A percentile compares a stretch with the other conserved stretches of the same genome.
These are phyloP conservation scores for Ia io DNA, from an alignment of 2,113 vertebrate species.

Conservation along the genomic window DNA sequence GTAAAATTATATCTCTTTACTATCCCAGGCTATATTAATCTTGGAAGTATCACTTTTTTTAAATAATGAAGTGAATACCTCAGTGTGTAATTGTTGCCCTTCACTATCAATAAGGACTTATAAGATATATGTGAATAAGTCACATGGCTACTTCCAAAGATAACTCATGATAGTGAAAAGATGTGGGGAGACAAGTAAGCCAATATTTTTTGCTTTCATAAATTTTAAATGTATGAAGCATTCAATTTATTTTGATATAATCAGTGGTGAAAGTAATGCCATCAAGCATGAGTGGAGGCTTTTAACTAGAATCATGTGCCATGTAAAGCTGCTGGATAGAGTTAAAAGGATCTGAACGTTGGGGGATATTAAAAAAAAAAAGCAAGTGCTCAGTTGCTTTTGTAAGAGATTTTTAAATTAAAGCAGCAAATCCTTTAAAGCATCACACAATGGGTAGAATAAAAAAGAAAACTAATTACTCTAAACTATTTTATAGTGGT, in stretches of 20 bases:
- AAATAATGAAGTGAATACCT: not conserved
- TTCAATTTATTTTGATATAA: conserved; percentile 74
- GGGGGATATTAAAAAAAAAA: conserved; percentile 45
- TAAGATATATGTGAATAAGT: not conserved
- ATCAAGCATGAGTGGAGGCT: conserved; percentile 48
- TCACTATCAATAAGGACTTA: not conserved
- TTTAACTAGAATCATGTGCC: conserved; percentile 72
- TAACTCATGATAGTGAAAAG: not conserved
- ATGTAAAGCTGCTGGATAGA: conserved; percentile 64
- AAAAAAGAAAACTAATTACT: conserved; percentile 74
- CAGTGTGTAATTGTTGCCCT: not conserved
- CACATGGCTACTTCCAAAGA: not conserved
- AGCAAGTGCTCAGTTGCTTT: conserved; percentile 55
- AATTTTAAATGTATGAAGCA: conserved; percentile 20
- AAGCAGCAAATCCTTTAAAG: conserved; percentile 62
- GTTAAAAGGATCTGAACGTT: conserved; percentile 69
- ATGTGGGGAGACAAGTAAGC: not conserved
- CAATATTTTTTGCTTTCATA: conserved; percentile 30
- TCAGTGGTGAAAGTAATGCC: conserved; percentile 70
- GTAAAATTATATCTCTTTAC: not conserved
- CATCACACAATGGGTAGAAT: conserved; percentile 45
- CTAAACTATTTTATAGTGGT: conserved; percentile 58
- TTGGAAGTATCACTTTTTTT: not conserved
- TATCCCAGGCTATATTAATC: not conserved
- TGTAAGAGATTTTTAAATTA: conserved; percentile 78